Evolutionary conservation across 2,797 vertebrate species (phyloP).

Genomic region (Alectoris magna): DNA sequence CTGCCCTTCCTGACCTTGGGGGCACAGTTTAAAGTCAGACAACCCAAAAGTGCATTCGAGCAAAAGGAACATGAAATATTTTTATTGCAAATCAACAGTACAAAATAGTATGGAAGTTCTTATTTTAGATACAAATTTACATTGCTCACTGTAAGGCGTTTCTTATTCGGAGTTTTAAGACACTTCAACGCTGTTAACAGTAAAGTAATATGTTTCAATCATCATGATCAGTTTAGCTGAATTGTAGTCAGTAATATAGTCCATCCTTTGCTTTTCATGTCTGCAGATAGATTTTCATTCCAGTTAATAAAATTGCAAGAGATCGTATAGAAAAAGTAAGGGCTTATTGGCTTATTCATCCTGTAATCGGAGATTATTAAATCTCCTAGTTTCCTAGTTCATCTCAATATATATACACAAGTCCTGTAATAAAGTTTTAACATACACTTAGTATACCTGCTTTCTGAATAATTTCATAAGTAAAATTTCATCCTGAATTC

Average conservation of each 20-base stretch:
- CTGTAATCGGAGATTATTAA: neutral
- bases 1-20: neutral
- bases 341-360: neutral
- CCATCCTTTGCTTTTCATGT: neutral
- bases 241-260: neutral
- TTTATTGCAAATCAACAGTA: neutral
- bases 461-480: neutral
- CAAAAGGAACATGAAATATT: neutral
- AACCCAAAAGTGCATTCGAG: neutral
- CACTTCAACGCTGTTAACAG: neutral
- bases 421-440: neutral
- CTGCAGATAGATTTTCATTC: neutral
- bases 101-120: neutral
- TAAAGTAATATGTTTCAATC: neutral
- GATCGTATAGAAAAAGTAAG: neutral
- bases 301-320: neutral
- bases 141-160: neutral
- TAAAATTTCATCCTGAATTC: neutral
- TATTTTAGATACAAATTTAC: neutral
- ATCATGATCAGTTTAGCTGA: neutral
- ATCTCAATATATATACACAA: neutral
- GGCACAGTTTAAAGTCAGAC: neutral
- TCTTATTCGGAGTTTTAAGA: neutral
- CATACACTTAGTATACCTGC: neutral
- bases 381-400: neutral